Evolutionary conservation across 2,888 invertebrate genomes (phyloP).

Genomic region (Cryptocephalus moraei): DNA sequence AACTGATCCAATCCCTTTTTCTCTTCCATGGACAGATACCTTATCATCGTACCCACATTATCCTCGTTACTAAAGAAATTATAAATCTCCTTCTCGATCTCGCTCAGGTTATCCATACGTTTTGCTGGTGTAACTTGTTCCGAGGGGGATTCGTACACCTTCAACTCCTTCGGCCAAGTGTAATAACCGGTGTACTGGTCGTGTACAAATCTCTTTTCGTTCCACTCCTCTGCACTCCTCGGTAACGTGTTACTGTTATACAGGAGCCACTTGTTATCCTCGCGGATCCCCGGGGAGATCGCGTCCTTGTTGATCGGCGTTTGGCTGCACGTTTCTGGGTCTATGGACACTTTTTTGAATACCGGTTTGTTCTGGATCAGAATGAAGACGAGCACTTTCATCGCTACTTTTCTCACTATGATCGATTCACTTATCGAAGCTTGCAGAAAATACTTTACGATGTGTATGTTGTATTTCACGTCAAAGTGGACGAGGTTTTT

Average conservation of each 20-base stretch:
- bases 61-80: slow-evolving; percentile 56
- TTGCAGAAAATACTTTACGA: slow-evolving; percentile 54
- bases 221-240: slow-evolving; percentile 61
- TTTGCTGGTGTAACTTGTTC: slow-evolving; percentile 46
- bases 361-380: slow-evolving; percentile 63
- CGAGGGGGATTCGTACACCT: slow-evolving; percentile 55
- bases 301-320: slow-evolving; percentile 9
- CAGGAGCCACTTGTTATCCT: slow-evolving; percentile 67
- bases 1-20: slow-evolving; percentile 80
- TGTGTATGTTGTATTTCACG: slow-evolving; percentile 50
- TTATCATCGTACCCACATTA: slow-evolving; percentile 60
- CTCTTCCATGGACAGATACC: slow-evolving; percentile 70
- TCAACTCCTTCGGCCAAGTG: slow-evolving; percentile 43
- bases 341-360: slow-evolving; percentile 48
- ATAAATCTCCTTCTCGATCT: slow-evolving; percentile 54
- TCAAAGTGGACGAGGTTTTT: slow-evolving; percentile 62
- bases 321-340: slow-evolving; percentile 39
- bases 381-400: slow-evolving; percentile 50
- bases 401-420: slow-evolving; percentile 62
- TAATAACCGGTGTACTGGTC: slow-evolving; percentile 49
- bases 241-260: slow-evolving; percentile 53
- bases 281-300: slow-evolving; percentile 45
- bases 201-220: slow-evolving; percentile 52
- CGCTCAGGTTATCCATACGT: slow-evolving; percentile 48
- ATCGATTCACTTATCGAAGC: slow-evolving; percentile 69